These are phyloP conservation scores for Heliopora coerulea DNA, from an alignment of 92 coral and sea anemone genomes.

Conservation along the genomic window DNA sequence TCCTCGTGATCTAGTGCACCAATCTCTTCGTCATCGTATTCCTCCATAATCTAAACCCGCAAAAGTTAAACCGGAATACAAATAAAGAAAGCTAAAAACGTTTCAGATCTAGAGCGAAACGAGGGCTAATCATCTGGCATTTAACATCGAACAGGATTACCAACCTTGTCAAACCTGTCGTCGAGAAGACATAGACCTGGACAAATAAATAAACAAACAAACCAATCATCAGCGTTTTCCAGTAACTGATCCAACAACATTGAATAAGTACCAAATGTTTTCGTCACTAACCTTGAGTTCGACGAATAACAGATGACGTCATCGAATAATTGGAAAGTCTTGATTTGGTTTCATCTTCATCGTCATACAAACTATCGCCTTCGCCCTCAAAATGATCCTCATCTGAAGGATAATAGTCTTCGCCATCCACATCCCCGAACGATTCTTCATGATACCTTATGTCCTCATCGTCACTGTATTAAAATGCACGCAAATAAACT, in stretches of 20 bases:
- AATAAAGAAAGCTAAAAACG: too few relatives aligned
- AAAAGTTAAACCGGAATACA: too few relatives aligned
- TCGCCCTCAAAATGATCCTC: slow-evolving; percentile 49
- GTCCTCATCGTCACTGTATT: neutral
- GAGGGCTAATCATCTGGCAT: too few relatives aligned
- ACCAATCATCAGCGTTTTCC: neutral
- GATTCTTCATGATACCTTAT: neutral
- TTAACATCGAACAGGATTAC: too few relatives aligned
- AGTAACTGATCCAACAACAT: neutral
- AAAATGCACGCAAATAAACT: neutral
- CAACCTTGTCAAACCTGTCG: slow-evolving; percentile 94
- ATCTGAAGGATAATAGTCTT: slow-evolving; percentile 73
- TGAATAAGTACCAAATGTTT: neutral
- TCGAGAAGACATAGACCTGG: slow-evolving; percentile 80
- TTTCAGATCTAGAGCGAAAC: too few relatives aligned
- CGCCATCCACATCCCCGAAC: slow-evolving; percentile 49
- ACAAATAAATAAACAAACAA: neutral
- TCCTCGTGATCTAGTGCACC: slow-evolving; percentile 98
- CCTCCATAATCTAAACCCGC: slow-evolving; percentile 73
- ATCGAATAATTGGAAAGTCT: slow-evolving; percentile 90
- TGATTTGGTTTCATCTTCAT: slow-evolving; percentile 84
- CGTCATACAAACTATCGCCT: slow-evolving; percentile 65
- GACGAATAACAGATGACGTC: slow-evolving; percentile 90
- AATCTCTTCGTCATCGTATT: slow-evolving; percentile 96
- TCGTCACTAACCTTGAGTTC: slow-evolving; percentile 83